Evolutionary conservation across 2,888 invertebrate species (phyloP).

Genomic region (Eudemis profundana): DNA sequence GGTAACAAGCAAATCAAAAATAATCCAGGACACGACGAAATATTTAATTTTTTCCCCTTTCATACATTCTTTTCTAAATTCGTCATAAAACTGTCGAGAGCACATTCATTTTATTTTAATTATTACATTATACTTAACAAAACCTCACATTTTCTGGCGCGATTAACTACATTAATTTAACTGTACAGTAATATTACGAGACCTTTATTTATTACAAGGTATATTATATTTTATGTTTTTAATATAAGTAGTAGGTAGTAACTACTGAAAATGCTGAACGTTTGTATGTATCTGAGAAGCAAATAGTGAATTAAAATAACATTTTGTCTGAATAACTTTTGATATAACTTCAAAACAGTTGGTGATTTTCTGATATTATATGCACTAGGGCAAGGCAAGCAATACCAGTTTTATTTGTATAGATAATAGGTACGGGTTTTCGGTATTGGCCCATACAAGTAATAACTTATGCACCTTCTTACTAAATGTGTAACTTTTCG

Average conservation of each 20-base stretch:
- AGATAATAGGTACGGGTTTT: too few species aligned
- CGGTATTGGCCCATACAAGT: too few species aligned
- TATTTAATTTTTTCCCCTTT: conserved; percentile 83
- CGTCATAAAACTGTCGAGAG: conserved; percentile 84
- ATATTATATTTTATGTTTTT: conserved; percentile 62
- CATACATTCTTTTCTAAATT: conserved; percentile 85
- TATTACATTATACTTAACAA: conserved; percentile 82
- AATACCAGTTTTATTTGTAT: too few species aligned
- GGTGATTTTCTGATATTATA: background rate
- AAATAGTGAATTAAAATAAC: conserved; percentile 21
- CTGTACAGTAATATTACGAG: conserved; percentile 85
- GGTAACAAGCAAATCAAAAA: conserved; percentile 68
- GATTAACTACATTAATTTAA: conserved; percentile 83
- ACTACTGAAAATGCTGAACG: conserved; percentile 72
- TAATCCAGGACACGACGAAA: conserved; percentile 82
- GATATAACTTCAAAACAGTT: background rate
- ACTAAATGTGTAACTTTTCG: too few species aligned
- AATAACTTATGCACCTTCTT: too few species aligned
- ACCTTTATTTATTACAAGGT: conserved; percentile 79
- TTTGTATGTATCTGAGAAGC: conserved; percentile 54
- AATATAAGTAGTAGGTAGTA: conserved; percentile 62
- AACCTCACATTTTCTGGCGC: conserved; percentile 81
- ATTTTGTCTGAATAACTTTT: conserved; percentile 36
- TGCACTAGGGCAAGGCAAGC: too few species aligned
- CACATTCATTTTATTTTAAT: conserved; percentile 80